Evolutionary conservation across 2,113 vertebrate species (phyloP).

Genomic region (Anarhynchus alexandrinus): DNA sequence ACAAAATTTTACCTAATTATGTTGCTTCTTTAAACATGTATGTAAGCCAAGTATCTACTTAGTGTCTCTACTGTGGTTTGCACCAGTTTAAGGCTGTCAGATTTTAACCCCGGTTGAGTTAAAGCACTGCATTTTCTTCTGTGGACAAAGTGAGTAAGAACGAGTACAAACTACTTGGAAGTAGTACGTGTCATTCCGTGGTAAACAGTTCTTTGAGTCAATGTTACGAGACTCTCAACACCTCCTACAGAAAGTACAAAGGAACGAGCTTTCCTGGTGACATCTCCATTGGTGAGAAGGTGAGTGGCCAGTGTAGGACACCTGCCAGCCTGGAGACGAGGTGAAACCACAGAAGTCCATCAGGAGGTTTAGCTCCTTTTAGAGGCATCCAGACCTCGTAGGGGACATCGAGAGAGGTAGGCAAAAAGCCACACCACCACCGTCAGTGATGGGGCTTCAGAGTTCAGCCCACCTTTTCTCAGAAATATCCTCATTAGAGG

Average conservation of each 20-base stretch:
- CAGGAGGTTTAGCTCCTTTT: neutral
- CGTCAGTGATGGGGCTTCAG: neutral
- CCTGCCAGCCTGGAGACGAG: neutral
- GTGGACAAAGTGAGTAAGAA: neutral
- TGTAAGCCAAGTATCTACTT: neutral
- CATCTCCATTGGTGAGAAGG: neutral
- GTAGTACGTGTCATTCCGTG: neutral
- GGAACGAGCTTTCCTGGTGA: neutral
- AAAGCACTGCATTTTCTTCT: neutral
- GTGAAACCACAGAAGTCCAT: neutral
- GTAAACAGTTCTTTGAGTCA: neutral
- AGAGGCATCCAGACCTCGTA: neutral
- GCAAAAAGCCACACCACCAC: neutral
- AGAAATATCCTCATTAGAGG: neutral
- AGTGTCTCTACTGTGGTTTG: neutral
- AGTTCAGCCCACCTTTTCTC: neutral
- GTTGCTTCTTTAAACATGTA: neutral
- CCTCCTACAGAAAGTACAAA: neutral
- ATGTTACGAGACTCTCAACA: neutral
- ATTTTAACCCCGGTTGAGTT: neutral
- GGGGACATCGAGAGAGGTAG: neutral
- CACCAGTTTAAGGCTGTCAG: neutral
- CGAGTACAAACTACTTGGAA: neutral
- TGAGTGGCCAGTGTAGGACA: neutral
- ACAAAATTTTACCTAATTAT: neutral